Evolutionary conservation across 2,888 invertebrate genomes (phyloP).

Genomic region (Argyresthia goedartella): DNA sequence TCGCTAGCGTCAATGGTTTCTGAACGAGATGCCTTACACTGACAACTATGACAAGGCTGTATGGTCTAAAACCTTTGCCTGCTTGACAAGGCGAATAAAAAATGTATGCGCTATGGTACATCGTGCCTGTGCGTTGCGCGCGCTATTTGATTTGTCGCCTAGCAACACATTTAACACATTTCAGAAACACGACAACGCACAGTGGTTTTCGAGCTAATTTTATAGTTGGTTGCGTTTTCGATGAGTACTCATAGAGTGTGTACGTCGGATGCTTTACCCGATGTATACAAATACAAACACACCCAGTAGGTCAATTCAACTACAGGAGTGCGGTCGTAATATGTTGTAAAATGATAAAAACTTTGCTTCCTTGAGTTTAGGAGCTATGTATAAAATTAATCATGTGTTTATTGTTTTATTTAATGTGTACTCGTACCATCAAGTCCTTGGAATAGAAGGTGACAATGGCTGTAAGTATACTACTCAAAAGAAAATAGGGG

Average conservation of each 20-base stretch:
- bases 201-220: conserved; percentile 34
- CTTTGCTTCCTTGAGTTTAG: background rate
- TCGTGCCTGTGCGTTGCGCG: conserved; percentile 20
- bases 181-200: conserved; percentile 20
- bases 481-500: too few species aligned
- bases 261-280: too few species aligned
- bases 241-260: too few species aligned
- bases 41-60: too few species aligned
- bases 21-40: too few species aligned
- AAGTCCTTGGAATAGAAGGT: conserved; percentile 28
- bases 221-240: conserved; percentile 15
- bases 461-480: conserved; percentile 43
- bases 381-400: conserved; percentile 22
- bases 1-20: too few species aligned
- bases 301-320: too few species aligned
- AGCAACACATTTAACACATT: conserved; percentile 48
- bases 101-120: too few species aligned
- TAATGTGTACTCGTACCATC: background rate
- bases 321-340: too few species aligned
- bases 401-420: background rate
- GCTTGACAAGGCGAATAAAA: background rate
- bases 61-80: too few species aligned
- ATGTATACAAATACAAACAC: too few species aligned
- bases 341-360: too few species aligned
- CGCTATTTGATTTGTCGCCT: conserved; percentile 57